Evolutionary conservation across 2,797 vertebrate genomes (phyloP).

Genomic region (Hirundo rustica): DNA sequence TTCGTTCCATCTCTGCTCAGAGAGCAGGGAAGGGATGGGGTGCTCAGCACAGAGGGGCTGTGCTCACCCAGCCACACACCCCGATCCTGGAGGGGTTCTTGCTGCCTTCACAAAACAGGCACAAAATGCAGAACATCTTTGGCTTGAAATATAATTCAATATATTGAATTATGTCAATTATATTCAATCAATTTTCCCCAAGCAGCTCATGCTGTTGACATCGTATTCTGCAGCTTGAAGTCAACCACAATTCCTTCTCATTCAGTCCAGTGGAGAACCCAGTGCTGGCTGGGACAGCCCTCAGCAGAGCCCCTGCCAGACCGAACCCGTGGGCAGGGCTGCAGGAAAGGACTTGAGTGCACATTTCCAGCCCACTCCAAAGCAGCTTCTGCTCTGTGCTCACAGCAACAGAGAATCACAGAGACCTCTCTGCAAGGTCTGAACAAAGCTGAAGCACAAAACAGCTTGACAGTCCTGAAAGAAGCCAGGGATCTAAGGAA

Average conservation of each 20-base stretch:
- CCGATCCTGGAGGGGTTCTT: background rate
- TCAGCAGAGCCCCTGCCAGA: background rate
- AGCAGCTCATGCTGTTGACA: background rate
- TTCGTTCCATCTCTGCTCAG: background rate
- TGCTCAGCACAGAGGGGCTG: too few species aligned
- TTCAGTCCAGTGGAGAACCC: background rate
- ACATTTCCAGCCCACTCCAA: background rate
- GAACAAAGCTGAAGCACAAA: conserved; percentile 16
- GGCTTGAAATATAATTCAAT: background rate
- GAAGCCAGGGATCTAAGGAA: conserved; percentile 35
- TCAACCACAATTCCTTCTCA: background rate
- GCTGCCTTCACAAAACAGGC: background rate
- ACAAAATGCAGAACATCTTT: background rate
- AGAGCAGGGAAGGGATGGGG: background rate
- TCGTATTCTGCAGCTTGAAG: background rate
- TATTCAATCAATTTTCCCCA: background rate
- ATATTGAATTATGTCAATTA: background rate
- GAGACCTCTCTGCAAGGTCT: background rate
- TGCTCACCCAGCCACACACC: background rate
- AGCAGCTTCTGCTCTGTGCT: background rate
- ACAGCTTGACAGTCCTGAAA: conserved; percentile 29
- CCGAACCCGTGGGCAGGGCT: background rate
- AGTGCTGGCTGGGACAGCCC: background rate
- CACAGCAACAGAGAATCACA: background rate
- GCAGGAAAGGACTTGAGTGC: background rate